phyloP scores from a whole-genome alignment of 2,888 invertebrate genomes.

The Marronus borbonicus region DNA sequence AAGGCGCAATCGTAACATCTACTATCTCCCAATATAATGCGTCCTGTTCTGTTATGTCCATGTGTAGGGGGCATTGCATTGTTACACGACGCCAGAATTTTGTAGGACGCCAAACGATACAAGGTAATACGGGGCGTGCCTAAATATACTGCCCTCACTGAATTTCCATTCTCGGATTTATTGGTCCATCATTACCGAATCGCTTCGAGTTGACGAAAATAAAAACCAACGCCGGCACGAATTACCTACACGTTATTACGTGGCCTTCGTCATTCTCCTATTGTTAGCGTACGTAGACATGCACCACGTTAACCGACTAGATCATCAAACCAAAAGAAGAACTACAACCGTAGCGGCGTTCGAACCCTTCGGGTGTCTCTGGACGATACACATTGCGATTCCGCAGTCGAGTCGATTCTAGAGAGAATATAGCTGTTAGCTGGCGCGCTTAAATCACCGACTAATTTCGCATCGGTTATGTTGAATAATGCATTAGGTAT shows the following conservation, averaged over 20 bases:
- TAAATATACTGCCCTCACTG: conserved; percentile 35
- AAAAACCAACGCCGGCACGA: conserved; percentile 25
- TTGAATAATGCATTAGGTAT: conserved; percentile 25
- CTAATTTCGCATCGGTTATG: conserved; percentile 57
- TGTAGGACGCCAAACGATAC: conserved; percentile 54
- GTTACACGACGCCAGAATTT: conserved; percentile 52
- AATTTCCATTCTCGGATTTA: conserved; percentile 46
- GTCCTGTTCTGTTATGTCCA: conserved; percentile 50
- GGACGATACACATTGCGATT: conserved; percentile 45
- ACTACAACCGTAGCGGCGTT: neutral
- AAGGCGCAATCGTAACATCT: conserved; percentile 28
- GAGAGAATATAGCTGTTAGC: conserved; percentile 59
- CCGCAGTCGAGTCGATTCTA: conserved; percentile 53
- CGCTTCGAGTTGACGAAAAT: conserved; percentile 40
- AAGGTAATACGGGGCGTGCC: conserved; percentile 7
- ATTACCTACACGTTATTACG: conserved; percentile 33
- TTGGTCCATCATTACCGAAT: conserved; percentile 39
- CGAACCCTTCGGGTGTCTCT: conserved; percentile 44
- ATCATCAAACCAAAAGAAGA: conserved; percentile 13
- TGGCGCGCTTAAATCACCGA: conserved; percentile 59
- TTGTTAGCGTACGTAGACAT: conserved; percentile 13
- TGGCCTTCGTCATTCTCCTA: conserved; percentile 30
- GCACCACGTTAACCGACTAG: neutral
- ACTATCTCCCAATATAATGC: conserved; percentile 28
- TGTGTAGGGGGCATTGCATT: conserved; percentile 55